Base-by-base conservation (phyloP, 2,113 vertebrate species). In the Halichoeres trimaculatus region DNA sequence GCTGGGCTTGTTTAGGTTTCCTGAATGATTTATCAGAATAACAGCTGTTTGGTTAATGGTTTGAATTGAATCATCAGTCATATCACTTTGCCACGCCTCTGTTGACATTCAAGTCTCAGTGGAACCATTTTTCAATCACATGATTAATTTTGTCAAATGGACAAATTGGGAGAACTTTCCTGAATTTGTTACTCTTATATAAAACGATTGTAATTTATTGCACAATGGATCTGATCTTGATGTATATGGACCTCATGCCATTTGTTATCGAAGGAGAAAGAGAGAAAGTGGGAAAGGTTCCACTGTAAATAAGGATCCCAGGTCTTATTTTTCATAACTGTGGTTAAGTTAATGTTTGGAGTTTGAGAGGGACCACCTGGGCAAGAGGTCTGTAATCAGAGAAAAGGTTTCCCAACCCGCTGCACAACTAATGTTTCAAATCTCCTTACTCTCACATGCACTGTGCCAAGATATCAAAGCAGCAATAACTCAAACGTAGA, bases 321-420 rank as follows among this genome's bases (percentile, higher is more conserved):
- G 26, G 38, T 80, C 61, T 83, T 72, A 80, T 89, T 84, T 86
- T 87, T 90, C 85, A 87, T 24, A 2, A 63, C 63, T 64, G 50
- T 36, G 60, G 81, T 55, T 78, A 65, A 67, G 40, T 85, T 72
- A 51, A 61, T 55, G 79, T 83, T 61, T 62, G 50, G 64, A 73
- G 78, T 78, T 13, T 88, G 88, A 93, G 65, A 69, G 22, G 58
- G 71, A 89, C 80, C 93, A 92, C 90, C 91, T 92, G 93, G 80
- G 35, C 81, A 55, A 40, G 66, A 51, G 36, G 52, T 78, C 54
- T 74, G 85, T 81, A 90, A 90, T 76, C 53, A 64, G 84, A 91
- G 84, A 78, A 14, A 2, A 47, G 20, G 52, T 69, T 71, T 81
- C 53, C 53, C 67, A 59, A 22, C 54, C 76, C 53, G 41, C 30